A percentile compares a stretch with the other conserved stretches of the same genome.
phyloP scores from a whole-genome alignment of 1,140 invertebrate genomes.

The Eurosta solidaginis region DNA sequence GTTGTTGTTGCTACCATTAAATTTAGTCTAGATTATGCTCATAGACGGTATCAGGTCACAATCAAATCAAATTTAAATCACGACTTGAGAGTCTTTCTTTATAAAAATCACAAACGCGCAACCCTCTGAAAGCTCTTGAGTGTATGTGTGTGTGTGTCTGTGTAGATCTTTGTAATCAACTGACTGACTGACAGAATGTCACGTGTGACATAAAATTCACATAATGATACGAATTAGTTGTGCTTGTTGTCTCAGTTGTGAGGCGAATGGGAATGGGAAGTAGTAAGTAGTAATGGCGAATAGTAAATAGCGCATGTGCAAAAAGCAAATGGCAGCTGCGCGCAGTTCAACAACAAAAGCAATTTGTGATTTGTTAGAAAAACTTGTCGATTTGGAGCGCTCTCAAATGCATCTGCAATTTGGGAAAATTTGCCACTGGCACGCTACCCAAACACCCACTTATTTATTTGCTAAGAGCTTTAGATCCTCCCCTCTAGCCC shows the following conservation, averaged over 20 bases:
- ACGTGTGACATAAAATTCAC: slow-evolving; percentile 17
- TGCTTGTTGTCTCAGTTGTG: neutral
- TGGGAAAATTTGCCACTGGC: neutral
- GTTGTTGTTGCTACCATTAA: neutral
- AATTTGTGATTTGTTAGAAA: neutral
- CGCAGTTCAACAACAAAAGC: neutral
- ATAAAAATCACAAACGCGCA: neutral
- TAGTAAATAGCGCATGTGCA: neutral
- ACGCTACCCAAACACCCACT: neutral
- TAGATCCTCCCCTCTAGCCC: neutral
- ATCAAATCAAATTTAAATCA: neutral
- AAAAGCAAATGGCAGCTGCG: slow-evolving; percentile 23
- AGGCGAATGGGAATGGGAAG: neutral
- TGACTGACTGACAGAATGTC: neutral
- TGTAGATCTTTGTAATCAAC: neutral
- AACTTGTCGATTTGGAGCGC: neutral
- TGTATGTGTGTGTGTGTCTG: neutral
- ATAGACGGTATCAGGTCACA: neutral
- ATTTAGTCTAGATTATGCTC: neutral
- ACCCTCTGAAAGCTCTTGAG: neutral
- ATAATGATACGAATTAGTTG: neutral
- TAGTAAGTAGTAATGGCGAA: no score
- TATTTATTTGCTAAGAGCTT: neutral
- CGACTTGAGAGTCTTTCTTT: neutral
- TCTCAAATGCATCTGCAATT: slow-evolving; percentile 5